These are phyloP conservation scores for Acanthochromis polyacanthus DNA, from an alignment of 2,113 vertebrate species.

Conservation along the genomic window DNA sequence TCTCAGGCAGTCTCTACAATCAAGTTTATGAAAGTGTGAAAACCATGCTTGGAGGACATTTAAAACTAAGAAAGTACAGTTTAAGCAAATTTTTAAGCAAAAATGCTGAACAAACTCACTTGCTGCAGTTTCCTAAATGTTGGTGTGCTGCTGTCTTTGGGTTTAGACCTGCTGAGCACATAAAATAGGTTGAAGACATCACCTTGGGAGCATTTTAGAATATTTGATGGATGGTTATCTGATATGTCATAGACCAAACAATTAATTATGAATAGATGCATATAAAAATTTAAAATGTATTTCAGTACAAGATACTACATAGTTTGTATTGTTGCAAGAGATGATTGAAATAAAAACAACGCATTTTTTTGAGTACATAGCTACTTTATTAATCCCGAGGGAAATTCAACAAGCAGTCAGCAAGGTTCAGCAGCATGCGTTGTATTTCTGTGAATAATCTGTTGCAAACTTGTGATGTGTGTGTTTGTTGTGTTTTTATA, in stretches of 20 bases:
- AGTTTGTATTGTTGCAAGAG: background rate
- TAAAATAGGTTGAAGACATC: too few relatives aligned
- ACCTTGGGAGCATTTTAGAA: background rate
- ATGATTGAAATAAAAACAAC: background rate
- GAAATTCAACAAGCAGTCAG: background rate
- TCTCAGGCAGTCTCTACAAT: background rate
- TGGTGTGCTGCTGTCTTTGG: too few relatives aligned
- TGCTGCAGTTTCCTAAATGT: too few relatives aligned
- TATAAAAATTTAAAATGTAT: background rate
- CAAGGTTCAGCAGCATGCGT: background rate
- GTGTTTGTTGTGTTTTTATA: slow-evolving; percentile 70
- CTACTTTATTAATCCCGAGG: too few relatives aligned
- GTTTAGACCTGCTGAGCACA: too few relatives aligned
- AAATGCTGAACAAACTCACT: too few relatives aligned
- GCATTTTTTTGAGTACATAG: too few relatives aligned
- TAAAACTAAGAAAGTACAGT: background rate
- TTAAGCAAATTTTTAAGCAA: background rate
- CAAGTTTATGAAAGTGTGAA: background rate
- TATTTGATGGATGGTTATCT: background rate
- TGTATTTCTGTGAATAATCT: background rate
- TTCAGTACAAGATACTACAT: background rate
- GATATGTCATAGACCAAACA: background rate
- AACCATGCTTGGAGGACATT: too few relatives aligned
- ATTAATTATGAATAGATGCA: slow-evolving; percentile 5
- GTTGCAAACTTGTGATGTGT: slow-evolving; percentile 2